These are phyloP conservation scores for Pteria penguin DNA, from an alignment of 2,888 invertebrate genomes.

Conservation along the genomic window DNA sequence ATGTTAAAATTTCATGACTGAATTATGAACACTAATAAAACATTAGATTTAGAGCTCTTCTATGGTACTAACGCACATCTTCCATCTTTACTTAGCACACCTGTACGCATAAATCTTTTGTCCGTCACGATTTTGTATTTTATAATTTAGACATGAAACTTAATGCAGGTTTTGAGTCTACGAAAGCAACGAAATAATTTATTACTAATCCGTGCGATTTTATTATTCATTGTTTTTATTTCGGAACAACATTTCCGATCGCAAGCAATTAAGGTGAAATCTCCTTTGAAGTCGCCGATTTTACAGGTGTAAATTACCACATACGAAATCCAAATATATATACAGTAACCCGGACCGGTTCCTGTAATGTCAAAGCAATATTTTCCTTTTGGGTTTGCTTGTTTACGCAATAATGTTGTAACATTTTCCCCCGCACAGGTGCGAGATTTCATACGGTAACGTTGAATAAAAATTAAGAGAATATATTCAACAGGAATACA, in stretches of 20 bases:
- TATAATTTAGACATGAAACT: too few relatives aligned
- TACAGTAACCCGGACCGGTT: neutral
- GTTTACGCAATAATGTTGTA: neutral
- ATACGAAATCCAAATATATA: neutral
- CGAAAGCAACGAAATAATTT: too few relatives aligned
- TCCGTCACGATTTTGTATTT: neutral
- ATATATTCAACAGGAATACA: too few relatives aligned
- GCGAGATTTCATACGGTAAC: too few relatives aligned
- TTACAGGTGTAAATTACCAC: constrained; percentile 2
- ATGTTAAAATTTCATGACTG: neutral
- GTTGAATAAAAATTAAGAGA: too few relatives aligned
- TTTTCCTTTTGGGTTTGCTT: neutral
- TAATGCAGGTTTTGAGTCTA: too few relatives aligned
- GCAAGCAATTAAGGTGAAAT: too few relatives aligned
- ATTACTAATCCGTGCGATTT: too few relatives aligned
- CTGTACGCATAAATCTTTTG: neutral
- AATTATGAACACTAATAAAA: neutral
- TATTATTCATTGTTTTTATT: too few relatives aligned
- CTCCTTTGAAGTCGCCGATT: constrained; percentile 6
- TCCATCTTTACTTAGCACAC: neutral
- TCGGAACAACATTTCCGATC: too few relatives aligned
- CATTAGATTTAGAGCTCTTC: neutral
- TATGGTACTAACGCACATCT: neutral
- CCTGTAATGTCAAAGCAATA: too few relatives aligned
- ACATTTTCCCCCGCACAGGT: too few relatives aligned